Evolutionary conservation across 2,888 invertebrate species (phyloP), one percentile per base, ranked within the genome.

Genomic region (Myopa tessellatipennis): DNA sequence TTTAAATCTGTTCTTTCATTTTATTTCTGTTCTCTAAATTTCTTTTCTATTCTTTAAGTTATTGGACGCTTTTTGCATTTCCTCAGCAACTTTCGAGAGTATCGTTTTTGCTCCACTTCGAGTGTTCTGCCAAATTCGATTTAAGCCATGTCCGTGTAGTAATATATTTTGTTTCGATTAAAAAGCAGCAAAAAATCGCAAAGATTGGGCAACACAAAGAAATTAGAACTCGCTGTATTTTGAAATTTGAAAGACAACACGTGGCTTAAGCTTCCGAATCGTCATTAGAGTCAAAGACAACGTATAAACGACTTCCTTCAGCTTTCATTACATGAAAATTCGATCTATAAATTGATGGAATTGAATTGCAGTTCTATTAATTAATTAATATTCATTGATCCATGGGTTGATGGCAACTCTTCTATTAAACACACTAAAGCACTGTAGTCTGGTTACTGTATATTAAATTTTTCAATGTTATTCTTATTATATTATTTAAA

Each of bases 81-180:
- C 61, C 72, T 61, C 72, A 72, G 72, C 72, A 72, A 72, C 26
- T 69, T 69, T 69, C 12, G 18, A 4, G 50, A 72, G 60, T 72
- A n/a, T 36, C 58, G 58, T 60, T 60, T 72, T 60, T 72, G 58
- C 58, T 40, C 58, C 26, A 72, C 18, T 60, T 58, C 34, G 38
- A 36, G 36, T 55, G 18, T 58, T 38, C 55, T 14, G 52, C 40
- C 14, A 18, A 26, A 12, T 40, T 72, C 40, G 38, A 71, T 77
- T 65, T 67, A 72, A 71, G 77, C 72, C 77, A 77, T 65, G 67
- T 77, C 67, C 63, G 34, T 69, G 6, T 26, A 68, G 40, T 68
- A n/a, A n/a, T n/a, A n/a, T n/a, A 52, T 67, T 68, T 34, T n/a
- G 50, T 60, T 72, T 60, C 72, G 38, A 40, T 18, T 4, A 58